Evolutionary conservation across 1,140 invertebrate genomes (phyloP), one percentile per base, ranked within the genome.

Genomic region (Aethina tumida): DNA sequence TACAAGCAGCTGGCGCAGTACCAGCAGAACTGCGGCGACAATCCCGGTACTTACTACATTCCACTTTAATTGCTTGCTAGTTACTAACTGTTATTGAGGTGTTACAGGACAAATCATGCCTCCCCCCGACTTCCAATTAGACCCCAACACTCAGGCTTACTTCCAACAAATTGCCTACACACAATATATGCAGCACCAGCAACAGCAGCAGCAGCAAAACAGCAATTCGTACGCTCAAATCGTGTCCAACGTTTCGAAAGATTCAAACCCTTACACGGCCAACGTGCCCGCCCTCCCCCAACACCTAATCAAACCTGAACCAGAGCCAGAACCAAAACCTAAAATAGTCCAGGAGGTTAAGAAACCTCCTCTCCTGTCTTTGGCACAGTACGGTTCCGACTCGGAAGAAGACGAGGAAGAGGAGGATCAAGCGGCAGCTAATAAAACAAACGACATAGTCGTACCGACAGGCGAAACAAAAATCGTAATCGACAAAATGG

Each of bases 401-500:
- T 55, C 50, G 1, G 64, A 60, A 1, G 63, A 63, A 13, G 59
- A 64, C 15, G 17, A 34, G 10, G 58, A 58, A 14, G 41, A 51
- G 4, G 38, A 38, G 8, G 33, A 49, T 19, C 45, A 44, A 12
- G 14, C 8, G 17, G 24, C 43, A 16, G 19, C 38, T 5, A 31
- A 15, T 5, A 38, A 40, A 31, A 28, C 37, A 6, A 33, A 41
- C 15, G 47, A 47, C 4, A 43, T 10, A 0, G 63, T 64, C 12
- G 64, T 74, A 5, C 84, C 86, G 10, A 79, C 87, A 0, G 76
- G 79, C 6, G 86, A 90, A 37, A 65, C 89, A 4, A 79, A 86
- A 55, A 72, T 84, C 24, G 84, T 97, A 5, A 89, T 97, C 31
- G 90, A 96, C 59, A 94, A 95, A 67, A 94, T 97, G 79, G 91